A percentile compares a stretch with the other conserved stretches of the same genome.
These are phyloP conservation scores for Cataglyphis rosenhaueri DNA, from an alignment of 2,888 invertebrate genomes.

Conservation along the genomic window DNA sequence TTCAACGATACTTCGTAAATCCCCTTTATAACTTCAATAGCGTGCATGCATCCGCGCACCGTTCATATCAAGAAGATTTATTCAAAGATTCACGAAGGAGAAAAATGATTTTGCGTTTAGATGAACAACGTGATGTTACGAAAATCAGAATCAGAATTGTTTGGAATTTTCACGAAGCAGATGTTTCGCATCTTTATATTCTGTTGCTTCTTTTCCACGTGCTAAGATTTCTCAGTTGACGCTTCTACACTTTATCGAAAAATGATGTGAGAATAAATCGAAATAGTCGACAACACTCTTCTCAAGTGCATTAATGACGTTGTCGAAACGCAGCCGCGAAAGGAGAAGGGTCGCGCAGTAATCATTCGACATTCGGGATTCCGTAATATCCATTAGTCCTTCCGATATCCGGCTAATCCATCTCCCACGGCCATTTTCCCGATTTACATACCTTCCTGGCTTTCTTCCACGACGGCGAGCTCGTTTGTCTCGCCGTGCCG, in stretches of 20 bases:
- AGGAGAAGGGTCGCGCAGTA: conserved; percentile 39
- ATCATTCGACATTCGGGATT: conserved; percentile 58
- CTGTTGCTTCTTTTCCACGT: not conserved
- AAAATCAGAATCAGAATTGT: conserved; percentile 12
- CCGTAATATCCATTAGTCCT: conserved; percentile 73
- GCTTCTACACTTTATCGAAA: not conserved
- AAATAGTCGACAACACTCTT: not conserved
- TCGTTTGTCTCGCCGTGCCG: conserved; percentile 60
- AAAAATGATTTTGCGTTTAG: not conserved
- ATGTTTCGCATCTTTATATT: not conserved
- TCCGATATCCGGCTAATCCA: conserved; percentile 71
- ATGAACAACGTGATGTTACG: conserved; percentile 18
- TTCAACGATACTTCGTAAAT: conserved; percentile 39
- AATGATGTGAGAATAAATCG: not conserved
- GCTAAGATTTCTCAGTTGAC: not conserved
- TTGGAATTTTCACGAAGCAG: conserved; percentile 14
- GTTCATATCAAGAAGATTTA: not conserved
- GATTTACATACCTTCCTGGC: conserved; percentile 73
- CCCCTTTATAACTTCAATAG: conserved; percentile 1
- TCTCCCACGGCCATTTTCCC: conserved; percentile 64
- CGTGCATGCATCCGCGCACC: not conserved
- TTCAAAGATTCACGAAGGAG: not conserved
- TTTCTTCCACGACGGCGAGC: conserved; percentile 61
- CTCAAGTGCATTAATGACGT: conserved; percentile 44
- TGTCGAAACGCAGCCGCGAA: conserved; percentile 15